Evolutionary conservation across 2,888 invertebrate genomes (phyloP).

Genomic region (Aproaerema taeniolella): DNA sequence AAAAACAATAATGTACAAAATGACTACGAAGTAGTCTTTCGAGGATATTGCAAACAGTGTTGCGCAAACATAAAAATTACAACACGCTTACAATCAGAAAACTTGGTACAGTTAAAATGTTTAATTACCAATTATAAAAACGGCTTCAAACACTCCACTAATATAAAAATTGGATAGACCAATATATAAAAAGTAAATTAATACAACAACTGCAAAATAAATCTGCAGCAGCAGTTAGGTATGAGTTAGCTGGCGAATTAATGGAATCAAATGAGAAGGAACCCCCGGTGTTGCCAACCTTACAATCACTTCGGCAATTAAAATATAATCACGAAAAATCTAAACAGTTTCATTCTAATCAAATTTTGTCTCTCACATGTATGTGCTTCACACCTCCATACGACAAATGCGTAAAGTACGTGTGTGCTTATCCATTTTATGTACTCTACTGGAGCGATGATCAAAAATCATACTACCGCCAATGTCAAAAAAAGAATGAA

Average conservation of each 20-base stretch:
- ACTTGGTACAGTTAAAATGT: not conserved
- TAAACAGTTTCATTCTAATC: not conserved
- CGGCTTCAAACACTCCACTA: not conserved
- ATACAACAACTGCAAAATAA: not conserved
- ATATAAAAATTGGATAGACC: not conserved
- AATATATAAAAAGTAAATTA: not conserved
- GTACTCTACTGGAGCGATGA: conserved; percentile 14
- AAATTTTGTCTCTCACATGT: not conserved
- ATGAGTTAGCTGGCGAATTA: not conserved
- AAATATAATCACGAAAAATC: not conserved
- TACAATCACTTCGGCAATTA: not conserved
- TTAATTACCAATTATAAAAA: not conserved
- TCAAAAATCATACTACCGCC: conserved; percentile 13
- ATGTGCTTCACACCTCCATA: not conserved
- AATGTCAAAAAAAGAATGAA: conserved; percentile 12
- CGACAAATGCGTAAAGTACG: conserved; percentile 10
- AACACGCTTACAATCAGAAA: not conserved
- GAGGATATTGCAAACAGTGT: not conserved
- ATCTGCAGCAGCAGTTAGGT: not conserved
- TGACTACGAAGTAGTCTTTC: conserved; percentile 6
- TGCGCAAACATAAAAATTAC: not conserved
- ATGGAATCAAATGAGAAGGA: not conserved
- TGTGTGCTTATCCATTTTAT: conserved; percentile 16
- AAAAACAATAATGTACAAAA: conserved; percentile 13
- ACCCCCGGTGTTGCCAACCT: not conserved